Percentiles rank a stretch among this genome's conserved stretches.
Evolutionary conservation across 35 echinoderm and acorn worm genomes (phyloP).

Genomic region (Acanthaster planci): DNA sequence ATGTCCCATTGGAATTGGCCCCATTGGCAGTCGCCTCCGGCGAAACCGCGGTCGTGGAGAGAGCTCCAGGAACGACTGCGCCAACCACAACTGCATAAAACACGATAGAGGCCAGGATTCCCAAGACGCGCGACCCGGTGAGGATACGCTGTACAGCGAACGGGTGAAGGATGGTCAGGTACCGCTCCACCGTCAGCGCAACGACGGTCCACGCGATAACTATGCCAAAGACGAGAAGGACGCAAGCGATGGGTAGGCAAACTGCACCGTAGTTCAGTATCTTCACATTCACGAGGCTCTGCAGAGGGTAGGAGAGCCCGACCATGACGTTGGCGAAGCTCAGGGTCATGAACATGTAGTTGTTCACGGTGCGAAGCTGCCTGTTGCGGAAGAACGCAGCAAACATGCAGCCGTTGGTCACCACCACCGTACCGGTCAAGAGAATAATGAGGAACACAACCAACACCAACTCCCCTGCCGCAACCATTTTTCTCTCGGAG

Average conservation of each 20-base stretch:
- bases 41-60: background rate
- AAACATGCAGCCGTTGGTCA: too few relatives aligned
- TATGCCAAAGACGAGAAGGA: background rate
- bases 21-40: background rate
- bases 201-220: background rate
- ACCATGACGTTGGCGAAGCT: background rate
- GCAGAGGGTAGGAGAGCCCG: background rate
- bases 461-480: too few relatives aligned
- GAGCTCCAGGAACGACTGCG: background rate
- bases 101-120: background rate
- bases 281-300: background rate
- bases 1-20: too few relatives aligned
- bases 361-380: background rate
- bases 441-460: too few relatives aligned
- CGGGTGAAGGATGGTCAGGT: background rate
- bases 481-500: too few relatives aligned
- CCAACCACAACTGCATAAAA: background rate
- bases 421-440: too few relatives aligned
- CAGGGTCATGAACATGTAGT: background rate
- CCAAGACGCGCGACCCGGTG: background rate
- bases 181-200: constrained; percentile 5
- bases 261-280: background rate
- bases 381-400: too few relatives aligned
- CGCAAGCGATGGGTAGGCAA: background rate
- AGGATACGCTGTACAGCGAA: background rate